Evolutionary conservation across 2,888 invertebrate genomes (phyloP), one percentile per base, ranked within the genome.

Genomic region (Electrophaes corylata): DNA sequence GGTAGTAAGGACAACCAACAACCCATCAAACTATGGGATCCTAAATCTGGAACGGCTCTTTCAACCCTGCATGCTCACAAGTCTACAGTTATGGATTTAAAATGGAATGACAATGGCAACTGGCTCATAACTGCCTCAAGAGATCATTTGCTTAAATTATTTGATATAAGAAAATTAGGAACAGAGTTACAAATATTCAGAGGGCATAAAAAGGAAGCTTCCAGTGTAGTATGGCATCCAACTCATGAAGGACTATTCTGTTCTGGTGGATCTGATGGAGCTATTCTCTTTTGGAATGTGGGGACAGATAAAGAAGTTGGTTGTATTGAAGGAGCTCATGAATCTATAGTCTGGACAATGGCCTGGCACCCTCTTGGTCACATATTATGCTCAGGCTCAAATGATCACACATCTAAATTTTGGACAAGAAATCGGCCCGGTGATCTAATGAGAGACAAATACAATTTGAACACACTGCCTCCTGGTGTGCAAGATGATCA

Each of bases 1-100:
- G 99, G 99, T 12, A 99, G 99, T 83, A 99, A 99, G 92, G 99
- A 99, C 85, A 99, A 98, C 83, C 99, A 99, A 81, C 99, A 99
- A 81, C 99, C 99, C 2, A 97, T 99, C 35, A 99, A 99, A 87
- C 91, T 99, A 47, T 99, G 99, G 99, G 99, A 99, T 93, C 99
- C 99, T 2, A 98, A 98, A 84, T 96, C 96, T 53, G 99, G 99
- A 4, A 96, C 96, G 66, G 98, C 98, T 41, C 91, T 99, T 52
- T 98, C 99, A 14, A 99, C 99, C 35, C 92, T 99, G 94, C 99
- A 99, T 88, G 99, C 99, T 40, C 99, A 99, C 88, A 99, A 99
- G 90, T 98, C 98, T 53, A 99, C 99, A 23, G 99, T 99, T 11
- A 99, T 99, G 98, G 98, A 99, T 84, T 94, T 99, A 20, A 97